Conservation (phyloP, 2,888 invertebrate genomes). For the Chalcis sispes region DNA sequence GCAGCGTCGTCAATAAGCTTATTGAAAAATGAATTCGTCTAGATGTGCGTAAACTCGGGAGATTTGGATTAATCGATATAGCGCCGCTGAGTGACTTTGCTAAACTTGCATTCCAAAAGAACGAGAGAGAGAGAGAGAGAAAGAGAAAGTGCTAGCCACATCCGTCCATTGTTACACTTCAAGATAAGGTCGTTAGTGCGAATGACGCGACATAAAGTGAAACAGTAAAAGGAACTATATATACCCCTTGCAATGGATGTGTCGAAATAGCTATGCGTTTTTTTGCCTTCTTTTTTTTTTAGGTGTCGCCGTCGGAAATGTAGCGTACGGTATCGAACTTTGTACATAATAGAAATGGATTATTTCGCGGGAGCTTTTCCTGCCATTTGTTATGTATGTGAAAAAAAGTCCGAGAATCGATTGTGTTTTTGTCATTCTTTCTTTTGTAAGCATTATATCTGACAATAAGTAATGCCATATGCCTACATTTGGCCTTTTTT, state of each 20-base stretch:
- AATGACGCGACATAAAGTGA: constrained; percentile 56
- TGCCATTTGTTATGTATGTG: constrained; percentile 42
- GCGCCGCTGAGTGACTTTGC: constrained; percentile 50
- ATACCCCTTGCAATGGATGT: constrained; percentile 43
- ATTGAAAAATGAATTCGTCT: constrained; percentile 52
- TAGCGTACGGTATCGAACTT: constrained; percentile 23
- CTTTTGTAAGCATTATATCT: constrained; percentile 1
- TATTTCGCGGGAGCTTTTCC: constrained; percentile 41
- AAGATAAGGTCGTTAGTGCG: constrained; percentile 59
- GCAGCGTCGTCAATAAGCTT: constrained; percentile 32
- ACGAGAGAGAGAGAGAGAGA: constrained; percentile 1
- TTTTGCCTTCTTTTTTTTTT: constrained; percentile 35
- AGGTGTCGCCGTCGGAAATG: constrained; percentile 31
- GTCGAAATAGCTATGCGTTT: background rate
- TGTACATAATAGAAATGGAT: constrained; percentile 56
- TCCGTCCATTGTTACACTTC: constrained; percentile 53
- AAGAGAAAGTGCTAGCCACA: too few relatives aligned
- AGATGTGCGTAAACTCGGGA: background rate
- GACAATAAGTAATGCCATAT: constrained; percentile 47
- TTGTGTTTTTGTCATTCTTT: constrained; percentile 36
- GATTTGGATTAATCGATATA: constrained; percentile 40
- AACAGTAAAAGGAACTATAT: constrained; percentile 30
- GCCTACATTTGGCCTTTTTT: constrained; percentile 36
- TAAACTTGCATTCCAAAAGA: constrained; percentile 57
- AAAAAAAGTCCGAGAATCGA: background rate